Conservation (phyloP, 2,113 vertebrate species). For the Podarcis cretensis region DNA sequence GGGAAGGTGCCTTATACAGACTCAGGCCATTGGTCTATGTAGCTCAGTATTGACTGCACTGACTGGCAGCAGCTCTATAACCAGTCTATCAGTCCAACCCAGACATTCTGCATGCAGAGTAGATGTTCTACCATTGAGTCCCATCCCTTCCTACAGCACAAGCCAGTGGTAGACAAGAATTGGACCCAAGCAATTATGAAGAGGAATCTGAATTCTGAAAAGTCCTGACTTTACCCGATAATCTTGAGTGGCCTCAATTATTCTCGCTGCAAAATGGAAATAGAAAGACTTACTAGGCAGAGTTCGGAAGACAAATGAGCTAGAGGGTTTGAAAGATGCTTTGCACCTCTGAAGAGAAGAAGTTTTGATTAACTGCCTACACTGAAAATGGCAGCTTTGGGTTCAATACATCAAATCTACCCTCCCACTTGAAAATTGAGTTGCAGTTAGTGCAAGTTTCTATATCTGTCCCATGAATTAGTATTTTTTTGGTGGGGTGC, state of each 20-base stretch:
- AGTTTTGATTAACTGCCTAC: neutral
- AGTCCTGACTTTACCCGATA: neutral
- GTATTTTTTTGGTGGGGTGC: neutral
- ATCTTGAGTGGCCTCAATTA: neutral
- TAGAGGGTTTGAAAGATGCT: neutral
- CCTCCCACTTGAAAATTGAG: conserved; percentile 44
- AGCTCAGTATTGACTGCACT: too few relatives aligned
- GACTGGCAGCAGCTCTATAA: too few relatives aligned
- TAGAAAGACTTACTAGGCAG: neutral
- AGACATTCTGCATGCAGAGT: too few relatives aligned
- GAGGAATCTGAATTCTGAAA: neutral
- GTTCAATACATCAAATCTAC: neutral
- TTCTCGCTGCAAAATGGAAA: conserved; percentile 26
- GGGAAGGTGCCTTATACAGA: too few relatives aligned
- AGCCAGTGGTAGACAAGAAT: too few relatives aligned
- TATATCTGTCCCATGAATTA: conserved; percentile 42
- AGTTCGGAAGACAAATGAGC: neutral
- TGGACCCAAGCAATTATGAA: neutral
- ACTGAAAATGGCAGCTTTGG: neutral
- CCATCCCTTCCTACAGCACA: neutral
- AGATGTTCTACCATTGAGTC: too few relatives aligned
- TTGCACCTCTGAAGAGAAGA: neutral
- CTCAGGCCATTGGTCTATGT: too few relatives aligned
- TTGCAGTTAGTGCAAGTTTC: conserved; percentile 41
- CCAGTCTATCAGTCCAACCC: too few relatives aligned